Base-by-base conservation (phyloP, 2,888 invertebrate genomes). In the Lacanobia oleracea region DNA sequence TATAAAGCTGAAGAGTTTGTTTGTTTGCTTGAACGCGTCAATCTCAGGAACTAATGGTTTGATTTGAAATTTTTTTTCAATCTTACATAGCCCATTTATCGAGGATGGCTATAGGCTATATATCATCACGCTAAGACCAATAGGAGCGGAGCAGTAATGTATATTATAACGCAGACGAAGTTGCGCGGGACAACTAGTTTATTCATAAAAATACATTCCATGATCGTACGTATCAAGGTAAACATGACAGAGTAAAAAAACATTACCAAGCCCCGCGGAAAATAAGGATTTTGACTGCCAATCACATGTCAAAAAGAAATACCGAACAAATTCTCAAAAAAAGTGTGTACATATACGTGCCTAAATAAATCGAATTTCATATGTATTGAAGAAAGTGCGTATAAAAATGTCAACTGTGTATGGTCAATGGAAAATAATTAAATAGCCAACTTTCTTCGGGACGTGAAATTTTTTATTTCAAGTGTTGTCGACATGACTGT, bases 371-470 rank as follows among this genome's bases (percentile, higher is more conserved):
- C 9, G 23, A 50, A 64, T 64, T 7, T 64, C 56, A 14, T 62
- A 18, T 70, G 1, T 60, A 79, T 56, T 18, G 12, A 82, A 75
- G 68, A 83, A 81, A 75, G 83, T 69, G 43, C 18, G 14, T 14
- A 51, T 60, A 61, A 82, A 79, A 79, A 68, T 69, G 60, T 56
- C 75, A 60, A 67, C 59, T 69, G 33, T n/a, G 27, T 54, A 69
- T 16, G 63, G 37, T 81, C 59, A 70, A 40, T 57, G 57, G 51
- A 65, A 69, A 72, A 69, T 72, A 67, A 72, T 69, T 70, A 45
- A 67, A 70, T 65, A 56, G 62, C n/a, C 71, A 80, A 77, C 84
- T 84, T 84, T 84, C 82, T 84, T 75, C 5, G 53, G 9, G n/a
- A 62, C 43, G 84, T 72, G 81, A 65, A 74, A 66, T 70, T 75